Conservation (phyloP, 1,140 invertebrate genomes). For the Semibalanus balanoides region DNA sequence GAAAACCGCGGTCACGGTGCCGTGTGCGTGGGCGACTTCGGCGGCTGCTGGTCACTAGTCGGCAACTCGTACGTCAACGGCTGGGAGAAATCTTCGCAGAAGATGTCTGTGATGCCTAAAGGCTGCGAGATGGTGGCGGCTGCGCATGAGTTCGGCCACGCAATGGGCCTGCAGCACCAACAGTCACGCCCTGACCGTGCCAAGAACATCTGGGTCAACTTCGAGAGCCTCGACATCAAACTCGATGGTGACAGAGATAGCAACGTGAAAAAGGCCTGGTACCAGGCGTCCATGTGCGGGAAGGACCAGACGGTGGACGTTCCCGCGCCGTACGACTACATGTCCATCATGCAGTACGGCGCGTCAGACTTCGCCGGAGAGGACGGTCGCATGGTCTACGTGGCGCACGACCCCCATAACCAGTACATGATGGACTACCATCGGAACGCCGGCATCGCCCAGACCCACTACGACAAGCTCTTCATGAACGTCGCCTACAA, state of each 20-base stretch:
- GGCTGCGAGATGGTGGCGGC: neutral
- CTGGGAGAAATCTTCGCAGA: neutral
- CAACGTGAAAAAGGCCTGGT: neutral
- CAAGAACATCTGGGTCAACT: neutral
- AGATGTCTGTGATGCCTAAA: neutral
- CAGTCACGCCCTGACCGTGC: neutral
- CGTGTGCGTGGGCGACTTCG: neutral
- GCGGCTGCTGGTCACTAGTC: neutral
- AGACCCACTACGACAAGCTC: slow-evolving; percentile 1
- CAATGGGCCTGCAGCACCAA: neutral
- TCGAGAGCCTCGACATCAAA: neutral
- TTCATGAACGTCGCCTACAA: neutral
- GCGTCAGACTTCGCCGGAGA: neutral
- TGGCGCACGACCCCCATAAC: neutral
- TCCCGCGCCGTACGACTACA: neutral
- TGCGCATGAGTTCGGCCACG: neutral
- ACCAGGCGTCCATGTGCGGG: neutral
- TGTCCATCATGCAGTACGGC: neutral
- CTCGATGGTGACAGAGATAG: neutral
- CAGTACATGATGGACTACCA: neutral
- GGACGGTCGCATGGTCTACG: neutral
- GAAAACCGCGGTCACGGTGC: neutral
- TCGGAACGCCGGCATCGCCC: neutral
- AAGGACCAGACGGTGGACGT: neutral
- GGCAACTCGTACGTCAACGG: neutral